phyloP scores from a whole-genome alignment of 2,113 vertebrate species.

The Eretmochelys imbricata region DNA sequence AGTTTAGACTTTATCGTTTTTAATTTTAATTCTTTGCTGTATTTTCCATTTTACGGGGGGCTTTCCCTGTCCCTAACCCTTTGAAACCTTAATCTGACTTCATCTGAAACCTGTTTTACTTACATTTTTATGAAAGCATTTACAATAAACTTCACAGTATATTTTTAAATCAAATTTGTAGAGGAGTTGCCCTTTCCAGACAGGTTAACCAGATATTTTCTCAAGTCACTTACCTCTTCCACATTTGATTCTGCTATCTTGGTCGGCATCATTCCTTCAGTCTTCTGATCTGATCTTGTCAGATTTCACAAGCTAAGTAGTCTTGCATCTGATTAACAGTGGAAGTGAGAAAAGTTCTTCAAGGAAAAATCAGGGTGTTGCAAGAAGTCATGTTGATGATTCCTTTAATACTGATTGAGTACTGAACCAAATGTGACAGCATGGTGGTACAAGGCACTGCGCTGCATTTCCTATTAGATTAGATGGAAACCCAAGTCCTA shows the following conservation, averaged over 20 bases:
- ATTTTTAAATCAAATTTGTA: background rate
- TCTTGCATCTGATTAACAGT: background rate
- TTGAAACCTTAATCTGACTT: background rate
- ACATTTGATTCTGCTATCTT: slow-evolving; percentile 16
- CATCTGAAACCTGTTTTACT: background rate
- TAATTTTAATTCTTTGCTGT: background rate
- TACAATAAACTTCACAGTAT: background rate
- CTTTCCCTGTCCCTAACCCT: background rate
- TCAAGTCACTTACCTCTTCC: background rate
- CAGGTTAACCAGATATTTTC: background rate
- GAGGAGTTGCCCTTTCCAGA: background rate
- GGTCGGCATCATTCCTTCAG: background rate
- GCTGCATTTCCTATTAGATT: background rate
- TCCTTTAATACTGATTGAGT: background rate
- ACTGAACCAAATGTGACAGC: background rate
- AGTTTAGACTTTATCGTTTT: background rate
- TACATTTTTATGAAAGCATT: background rate
- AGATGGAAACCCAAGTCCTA: background rate
- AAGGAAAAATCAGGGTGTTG: background rate
- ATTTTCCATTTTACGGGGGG: background rate
- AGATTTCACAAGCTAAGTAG: background rate
- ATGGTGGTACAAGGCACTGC: background rate
- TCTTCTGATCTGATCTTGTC: background rate
- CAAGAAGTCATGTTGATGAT: background rate
- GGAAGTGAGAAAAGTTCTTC: background rate